Base-by-base conservation (phyloP, 2,888 invertebrate genomes). In the Alloscopus bannaensis region DNA sequence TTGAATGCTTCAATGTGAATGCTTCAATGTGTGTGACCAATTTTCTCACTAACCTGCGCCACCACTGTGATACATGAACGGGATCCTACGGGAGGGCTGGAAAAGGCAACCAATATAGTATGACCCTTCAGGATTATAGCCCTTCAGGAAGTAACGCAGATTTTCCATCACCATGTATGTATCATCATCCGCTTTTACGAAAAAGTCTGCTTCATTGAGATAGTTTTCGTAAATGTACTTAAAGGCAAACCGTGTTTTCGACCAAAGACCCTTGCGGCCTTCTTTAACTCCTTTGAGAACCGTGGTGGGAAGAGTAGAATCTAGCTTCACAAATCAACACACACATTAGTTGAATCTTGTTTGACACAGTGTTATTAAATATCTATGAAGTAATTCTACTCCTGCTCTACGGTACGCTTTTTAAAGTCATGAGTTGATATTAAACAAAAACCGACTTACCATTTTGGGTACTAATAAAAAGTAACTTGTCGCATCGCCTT, bases 251-350 rank as follows among this genome's bases (percentile, higher is more conserved):
- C 57, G 47, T 0, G 98, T 99, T 90, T 99, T 99, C 2, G 93
- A 96, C 98, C 99, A 99, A 20, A 99, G 90, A 87, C 93, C 92
- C 87, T 97, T 92, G 11, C 98, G 90, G 0, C 97, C 97, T 88
- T 99, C 99, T 0, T 90, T 88, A 4, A 40, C 20, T 0, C 98
- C 94, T 1, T 94, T 93, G 76, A 98, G 89, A 31, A 93, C 93
- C 20, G 98, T 90, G 0, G 95, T 89, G 0, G 96, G 96, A 66
- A 98, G 89, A 22, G 90, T 90, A 8, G 89, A 86, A 87, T 96
- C 96, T 91, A 24, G n/a, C 28, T 22, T 31, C 31, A n/a, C 8
- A 11, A 47, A n/a, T 47, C 18, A 47, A 47, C 6, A 36, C 6
- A 36, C 36, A 8, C 36, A 36, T 8, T 8, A 36, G 6, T n/a